Percentiles rank a stretch among this genome's conserved stretches.
Evolutionary conservation across 2,888 invertebrate species (phyloP).

Genomic region (Fragum fragum): DNA sequence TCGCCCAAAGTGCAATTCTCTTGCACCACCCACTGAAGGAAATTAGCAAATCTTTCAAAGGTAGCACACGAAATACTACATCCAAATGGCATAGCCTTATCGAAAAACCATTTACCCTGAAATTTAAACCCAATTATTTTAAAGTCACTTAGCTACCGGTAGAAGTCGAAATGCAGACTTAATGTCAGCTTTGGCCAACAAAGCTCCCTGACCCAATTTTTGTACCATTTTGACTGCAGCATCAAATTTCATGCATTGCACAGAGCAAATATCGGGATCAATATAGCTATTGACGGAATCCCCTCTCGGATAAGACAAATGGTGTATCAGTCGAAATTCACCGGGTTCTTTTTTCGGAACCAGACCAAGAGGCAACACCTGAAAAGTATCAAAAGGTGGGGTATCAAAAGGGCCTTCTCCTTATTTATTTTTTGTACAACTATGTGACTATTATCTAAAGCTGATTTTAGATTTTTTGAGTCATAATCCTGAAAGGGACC

Average conservation of each 20-base stretch:
- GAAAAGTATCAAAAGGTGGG: no score
- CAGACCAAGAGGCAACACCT: constrained; percentile 18
- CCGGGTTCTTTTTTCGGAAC: constrained; percentile 22
- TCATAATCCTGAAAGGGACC: not conserved
- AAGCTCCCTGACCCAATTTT: constrained; percentile 21
- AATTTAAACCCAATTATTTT: constrained; percentile 35
- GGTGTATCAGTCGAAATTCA: constrained; percentile 15
- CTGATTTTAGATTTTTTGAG: no score
- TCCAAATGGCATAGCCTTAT: no score
- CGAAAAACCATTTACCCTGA: constrained; percentile 14
- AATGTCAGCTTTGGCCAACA: constrained; percentile 35
- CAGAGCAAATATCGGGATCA: constrained; percentile 23
- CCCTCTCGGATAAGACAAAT: constrained; percentile 22
- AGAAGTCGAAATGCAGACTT: no score
- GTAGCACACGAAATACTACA: no score
- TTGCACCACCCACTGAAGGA: constrained; percentile 11
- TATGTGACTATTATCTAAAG: constrained; percentile 8
- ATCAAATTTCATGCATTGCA: constrained; percentile 86
- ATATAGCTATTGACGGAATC: constrained; percentile 26
- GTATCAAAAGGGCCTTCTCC: no score
- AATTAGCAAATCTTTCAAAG: constrained; percentile 25
- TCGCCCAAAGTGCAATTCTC: not conserved
- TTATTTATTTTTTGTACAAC: no score
- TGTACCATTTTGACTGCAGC: constrained; percentile 88
- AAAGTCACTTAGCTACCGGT: constrained; percentile 27